Conservation (phyloP, 2,113 vertebrate genomes). For the Thamnophis sirtalis region DNA sequence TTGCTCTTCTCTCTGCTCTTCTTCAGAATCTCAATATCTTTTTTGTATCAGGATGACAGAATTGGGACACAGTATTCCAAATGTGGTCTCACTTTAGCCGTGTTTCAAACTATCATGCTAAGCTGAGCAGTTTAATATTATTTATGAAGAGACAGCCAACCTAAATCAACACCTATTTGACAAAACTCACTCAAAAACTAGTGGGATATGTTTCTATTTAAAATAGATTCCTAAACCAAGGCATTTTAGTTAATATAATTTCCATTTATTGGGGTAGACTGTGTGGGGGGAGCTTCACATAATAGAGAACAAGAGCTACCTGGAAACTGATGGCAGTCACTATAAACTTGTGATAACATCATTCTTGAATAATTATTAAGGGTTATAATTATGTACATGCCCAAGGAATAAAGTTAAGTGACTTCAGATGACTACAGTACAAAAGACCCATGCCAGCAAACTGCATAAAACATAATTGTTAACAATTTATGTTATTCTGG, state of each 20-base stretch:
- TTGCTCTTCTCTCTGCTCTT: neutral
- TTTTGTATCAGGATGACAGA: neutral
- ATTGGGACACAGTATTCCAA: neutral
- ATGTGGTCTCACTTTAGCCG: neutral
- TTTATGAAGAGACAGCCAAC: neutral
- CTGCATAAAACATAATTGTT: rapidly evolving
- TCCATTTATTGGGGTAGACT: neutral
- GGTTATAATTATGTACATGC: neutral
- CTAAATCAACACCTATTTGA: neutral
- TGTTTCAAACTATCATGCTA: neutral
- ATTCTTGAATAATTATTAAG: neutral
- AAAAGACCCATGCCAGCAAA: neutral
- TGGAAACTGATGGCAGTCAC: neutral
- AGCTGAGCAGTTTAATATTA: neutral
- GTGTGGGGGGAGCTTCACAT: neutral
- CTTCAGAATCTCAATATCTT: neutral
- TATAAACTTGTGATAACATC: neutral
- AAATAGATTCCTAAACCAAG: neutral
- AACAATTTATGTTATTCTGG: neutral
- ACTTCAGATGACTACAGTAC: neutral
- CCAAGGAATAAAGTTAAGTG: neutral
- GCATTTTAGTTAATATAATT: neutral
- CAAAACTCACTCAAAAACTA: neutral
- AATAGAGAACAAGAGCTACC: neutral
- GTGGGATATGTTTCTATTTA: neutral